Evolutionary conservation across 2,888 invertebrate species (phyloP), one percentile per base, ranked within the genome.

Genomic region (Limnephilus marmoratus): DNA sequence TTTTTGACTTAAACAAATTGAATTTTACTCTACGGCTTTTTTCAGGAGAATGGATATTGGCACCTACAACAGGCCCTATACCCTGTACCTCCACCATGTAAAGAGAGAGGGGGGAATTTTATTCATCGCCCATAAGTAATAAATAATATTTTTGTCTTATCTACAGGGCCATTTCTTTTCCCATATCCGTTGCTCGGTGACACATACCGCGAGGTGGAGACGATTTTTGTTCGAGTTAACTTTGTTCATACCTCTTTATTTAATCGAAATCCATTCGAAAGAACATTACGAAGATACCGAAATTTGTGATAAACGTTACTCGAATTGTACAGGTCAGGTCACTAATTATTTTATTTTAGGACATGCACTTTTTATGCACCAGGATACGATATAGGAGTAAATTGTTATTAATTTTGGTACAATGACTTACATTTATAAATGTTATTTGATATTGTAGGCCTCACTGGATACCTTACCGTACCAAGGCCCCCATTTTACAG

Each of bases 121-220:
- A 93, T 93, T 90, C 92, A 91, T 91, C 91, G 93, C 90, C 92
- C 90, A 92, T 93, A 91, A 93, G 93, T 92, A 93, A 93, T 93
- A 93, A 93, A 93, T 93, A 92, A 93, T 93, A 93, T 93, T 92
- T 85, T 93, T 93, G 93, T 93, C 93, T 93, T 93, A 93, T 93
- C 93, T 93, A 34, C 91, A 92, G 53, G 90, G 92, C 93, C 87
- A 93, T 93, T 93, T 91, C 90, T 92, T 92, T 86, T 37, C 31
- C 53, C 15, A 88, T 37, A 68, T 31, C 80, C 80, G 80, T 53
- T 49, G 45, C 29, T 49, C 45, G 29, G 45, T 49, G 80, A 88
- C 88, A 31, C 34, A 24, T n/a, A 68, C 80, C 80, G 31, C 88
- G 88, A 37, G 68, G 68, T 34, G 88, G 18, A 34, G 24, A 31